Evolutionary conservation across 2,888 invertebrate genomes (phyloP).

Genomic region (Drosophila pegasa): DNA sequence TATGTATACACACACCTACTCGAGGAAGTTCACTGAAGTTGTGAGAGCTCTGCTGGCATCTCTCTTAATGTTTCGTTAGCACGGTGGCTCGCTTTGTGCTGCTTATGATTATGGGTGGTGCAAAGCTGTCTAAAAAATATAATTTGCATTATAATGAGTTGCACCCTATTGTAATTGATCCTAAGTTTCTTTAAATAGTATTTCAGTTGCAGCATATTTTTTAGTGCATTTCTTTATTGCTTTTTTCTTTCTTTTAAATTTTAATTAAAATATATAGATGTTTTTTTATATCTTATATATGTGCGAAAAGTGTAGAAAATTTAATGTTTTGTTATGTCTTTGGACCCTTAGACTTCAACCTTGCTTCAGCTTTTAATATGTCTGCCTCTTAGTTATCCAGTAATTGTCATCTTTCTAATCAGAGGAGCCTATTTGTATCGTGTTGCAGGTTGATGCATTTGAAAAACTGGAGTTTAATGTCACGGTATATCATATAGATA

Average conservation of each 20-base stretch:
- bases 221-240: conserved; percentile 4
- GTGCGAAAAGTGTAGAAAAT: conserved; percentile 2
- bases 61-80: conserved; percentile 60
- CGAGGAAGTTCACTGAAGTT: conserved; percentile 51
- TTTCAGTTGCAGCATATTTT: conserved; percentile 11
- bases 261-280: conserved; percentile 4
- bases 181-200: conserved; percentile 30
- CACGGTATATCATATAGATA: too few species aligned
- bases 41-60: conserved; percentile 55
- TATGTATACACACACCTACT: conserved; percentile 1
- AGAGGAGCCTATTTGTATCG: too few species aligned
- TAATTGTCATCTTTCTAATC: too few species aligned
- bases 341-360: too few species aligned
- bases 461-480: too few species aligned
- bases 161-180: conserved; percentile 56
- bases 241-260: background rate
- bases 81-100: conserved; percentile 43
- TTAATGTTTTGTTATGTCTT: background rate
- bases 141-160: conserved; percentile 50
- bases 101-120: conserved; percentile 28
- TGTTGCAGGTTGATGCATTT: too few species aligned
- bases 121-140: conserved; percentile 30
- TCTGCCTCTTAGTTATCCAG: too few species aligned
- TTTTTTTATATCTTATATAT: background rate
- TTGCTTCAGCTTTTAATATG: too few species aligned